Conservation (phyloP, 2,888 invertebrate species). For the Dorcus parallelipipedus region DNA sequence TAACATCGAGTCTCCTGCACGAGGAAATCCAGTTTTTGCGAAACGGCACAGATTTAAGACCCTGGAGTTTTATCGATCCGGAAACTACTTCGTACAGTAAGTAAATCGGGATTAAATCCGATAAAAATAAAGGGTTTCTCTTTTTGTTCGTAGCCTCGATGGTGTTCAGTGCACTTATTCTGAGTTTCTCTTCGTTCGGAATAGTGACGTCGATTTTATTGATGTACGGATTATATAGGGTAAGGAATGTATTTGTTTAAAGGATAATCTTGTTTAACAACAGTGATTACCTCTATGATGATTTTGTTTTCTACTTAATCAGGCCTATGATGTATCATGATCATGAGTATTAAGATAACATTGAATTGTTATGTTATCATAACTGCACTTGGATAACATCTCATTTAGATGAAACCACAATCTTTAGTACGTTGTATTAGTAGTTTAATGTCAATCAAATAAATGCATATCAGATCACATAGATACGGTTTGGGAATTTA, state of each 20-base stretch:
- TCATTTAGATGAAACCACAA: too few relatives aligned
- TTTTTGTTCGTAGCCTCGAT: conserved; percentile 64
- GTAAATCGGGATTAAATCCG: conserved; percentile 21
- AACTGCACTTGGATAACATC: too few relatives aligned
- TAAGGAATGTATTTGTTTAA: conserved; percentile 44
- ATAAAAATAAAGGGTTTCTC: neutral
- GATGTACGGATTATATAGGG: conserved; percentile 67
- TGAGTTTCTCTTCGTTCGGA: conserved; percentile 66
- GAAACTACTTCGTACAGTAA: conserved; percentile 50
- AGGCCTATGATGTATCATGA: too few relatives aligned
- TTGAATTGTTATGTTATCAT: too few relatives aligned
- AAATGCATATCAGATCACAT: too few relatives aligned
- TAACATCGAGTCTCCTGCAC: conserved; percentile 62
- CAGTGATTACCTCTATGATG: too few relatives aligned
- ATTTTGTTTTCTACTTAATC: too few relatives aligned
- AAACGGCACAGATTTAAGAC: conserved; percentile 41
- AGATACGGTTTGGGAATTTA: too few relatives aligned
- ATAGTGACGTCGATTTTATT: conserved; percentile 65
- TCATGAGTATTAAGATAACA: too few relatives aligned
- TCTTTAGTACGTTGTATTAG: too few relatives aligned
- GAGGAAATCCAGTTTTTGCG: conserved; percentile 65
- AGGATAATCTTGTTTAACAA: too few relatives aligned
- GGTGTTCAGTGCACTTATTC: conserved; percentile 63
- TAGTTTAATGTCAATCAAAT: too few relatives aligned
- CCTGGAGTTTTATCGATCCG: conserved; percentile 47